Conservation (phyloP, 64 coral and sea anemone genomes). For the Actinia tenebrosa region DNA sequence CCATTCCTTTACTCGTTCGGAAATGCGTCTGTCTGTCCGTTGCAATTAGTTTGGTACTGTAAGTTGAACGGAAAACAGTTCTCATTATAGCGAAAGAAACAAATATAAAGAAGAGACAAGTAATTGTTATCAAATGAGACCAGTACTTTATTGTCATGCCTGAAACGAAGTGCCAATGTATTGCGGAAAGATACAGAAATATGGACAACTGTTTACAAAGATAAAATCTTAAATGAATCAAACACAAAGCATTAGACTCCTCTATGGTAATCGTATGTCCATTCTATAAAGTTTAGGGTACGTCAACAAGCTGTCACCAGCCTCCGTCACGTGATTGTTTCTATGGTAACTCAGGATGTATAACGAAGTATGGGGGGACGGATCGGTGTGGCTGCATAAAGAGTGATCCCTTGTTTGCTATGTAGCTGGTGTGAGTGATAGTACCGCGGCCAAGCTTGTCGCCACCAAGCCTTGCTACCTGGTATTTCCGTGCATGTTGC, state of each 20-base stretch:
- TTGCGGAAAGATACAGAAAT: neutral
- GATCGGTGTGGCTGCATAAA: constrained; percentile 59
- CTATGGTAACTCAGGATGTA: constrained; percentile 50
- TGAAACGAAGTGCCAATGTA: neutral
- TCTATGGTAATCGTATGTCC: neutral
- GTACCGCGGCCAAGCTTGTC: neutral
- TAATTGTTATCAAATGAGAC: neutral
- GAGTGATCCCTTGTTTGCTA: constrained; percentile 20
- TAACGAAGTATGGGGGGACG: constrained; percentile 39
- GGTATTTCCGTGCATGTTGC: neutral
- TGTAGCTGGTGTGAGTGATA: neutral
- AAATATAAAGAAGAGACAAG: too few species aligned
- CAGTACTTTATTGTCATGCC: neutral
- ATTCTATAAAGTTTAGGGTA: neutral
- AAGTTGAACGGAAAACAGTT: too few species aligned
- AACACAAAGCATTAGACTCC: neutral
- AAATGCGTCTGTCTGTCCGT: too few species aligned
- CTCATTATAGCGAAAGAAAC: too few species aligned
- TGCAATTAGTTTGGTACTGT: too few species aligned
- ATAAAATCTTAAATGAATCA: neutral
- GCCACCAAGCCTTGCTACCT: constrained; percentile 1
- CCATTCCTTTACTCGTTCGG: too few species aligned
- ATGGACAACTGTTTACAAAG: neutral
- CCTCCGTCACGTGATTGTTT: neutral
- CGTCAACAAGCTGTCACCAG: neutral